Percentiles rank a stretch among this genome's conserved stretches.
phyloP scores from a whole-genome alignment of 2,888 invertebrate genomes.

The Autographa gamma region DNA sequence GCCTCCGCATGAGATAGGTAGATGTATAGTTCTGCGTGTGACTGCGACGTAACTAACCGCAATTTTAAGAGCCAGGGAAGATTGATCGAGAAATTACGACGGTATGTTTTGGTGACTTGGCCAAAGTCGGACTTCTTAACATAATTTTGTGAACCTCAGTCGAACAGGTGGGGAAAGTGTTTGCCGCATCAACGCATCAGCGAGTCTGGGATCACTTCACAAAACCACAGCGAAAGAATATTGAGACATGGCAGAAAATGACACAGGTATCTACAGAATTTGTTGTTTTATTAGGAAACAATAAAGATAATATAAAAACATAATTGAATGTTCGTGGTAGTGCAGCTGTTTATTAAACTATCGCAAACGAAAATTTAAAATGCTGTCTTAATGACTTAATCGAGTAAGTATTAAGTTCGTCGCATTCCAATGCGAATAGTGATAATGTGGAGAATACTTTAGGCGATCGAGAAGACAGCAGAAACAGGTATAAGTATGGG shows the following conservation, averaged over 20 bases:
- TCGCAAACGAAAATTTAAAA: slow-evolving; percentile 14
- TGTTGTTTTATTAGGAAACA: slow-evolving; percentile 45
- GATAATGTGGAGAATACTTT: slow-evolving; percentile 39
- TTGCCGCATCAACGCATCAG: slow-evolving; percentile 98
- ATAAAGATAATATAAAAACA: slow-evolving; percentile 7
- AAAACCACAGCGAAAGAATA: slow-evolving; percentile 99
- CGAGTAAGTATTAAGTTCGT: slow-evolving; percentile 39
- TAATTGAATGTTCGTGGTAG: slow-evolving; percentile 28
- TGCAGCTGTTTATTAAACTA: slow-evolving; percentile 19
- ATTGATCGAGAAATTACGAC: slow-evolving; percentile 75
- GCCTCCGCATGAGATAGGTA: slow-evolving; percentile 64
- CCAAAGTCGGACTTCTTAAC: slow-evolving; percentile 76
- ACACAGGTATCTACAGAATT: slow-evolving; percentile 91
- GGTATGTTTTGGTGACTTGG: slow-evolving; percentile 79
- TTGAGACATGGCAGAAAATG: slow-evolving; percentile 99
- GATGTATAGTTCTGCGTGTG: slow-evolving; percentile 59
- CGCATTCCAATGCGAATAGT: slow-evolving; percentile 10
- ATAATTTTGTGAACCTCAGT: slow-evolving; percentile 92
- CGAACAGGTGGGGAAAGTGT: slow-evolving; percentile 99
- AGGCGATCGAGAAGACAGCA: slow-evolving; percentile 61
- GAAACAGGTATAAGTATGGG: slow-evolving; percentile 53
- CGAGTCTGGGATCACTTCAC: slow-evolving; percentile 99
- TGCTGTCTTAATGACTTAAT: slow-evolving; percentile 15
- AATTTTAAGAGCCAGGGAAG: slow-evolving; percentile 68
- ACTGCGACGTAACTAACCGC: slow-evolving; percentile 51